Base-by-base conservation (phyloP, 2,113 vertebrate species). In the Dendropsophus ebraccatus region DNA sequence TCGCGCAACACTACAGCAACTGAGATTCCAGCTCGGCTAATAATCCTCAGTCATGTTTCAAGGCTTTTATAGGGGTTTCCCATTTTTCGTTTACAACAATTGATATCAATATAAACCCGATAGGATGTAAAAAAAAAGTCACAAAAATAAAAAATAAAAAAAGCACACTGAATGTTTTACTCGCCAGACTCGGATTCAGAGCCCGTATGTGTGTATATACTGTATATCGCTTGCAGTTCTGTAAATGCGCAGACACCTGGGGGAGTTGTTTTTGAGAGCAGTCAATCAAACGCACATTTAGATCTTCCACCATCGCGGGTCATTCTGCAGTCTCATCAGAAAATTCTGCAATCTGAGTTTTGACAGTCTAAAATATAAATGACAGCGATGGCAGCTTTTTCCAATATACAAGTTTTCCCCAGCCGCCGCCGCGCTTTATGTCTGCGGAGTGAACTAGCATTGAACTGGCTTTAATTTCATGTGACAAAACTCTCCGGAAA, bases 241-340 rank as follows among this genome's bases (percentile, higher is more conserved):
- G 65, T 58, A 74, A 87, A 87, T 81, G 58, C 70, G 50, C 35
- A 32, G 52, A 49, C 50, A 74, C 85, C 78, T 81, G 25, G 45
- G 81, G 76, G 81, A 87, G 75, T 65, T 70, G 70, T 58, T 65
- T 87, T 84, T 25, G 45, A 79, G 81, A 16, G 58, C 81, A 75
- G 58, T 74, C 81, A 86, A 88, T 86, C 84, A 84, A 85, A 84
- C 74, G 74, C 25, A 77, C 83, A 81, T 82, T 79, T 47, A 67
- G 70, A 67, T 87, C 76, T 75, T 76, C 85, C 56, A 56, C 81
- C 78, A 69, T 49, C 49, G 30, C 58, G 23, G 69, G 87, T 80
- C 84, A 76, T 83, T 87, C 56, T 87, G 60, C 50, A 47, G 73
- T n/a, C 80, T 81, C 82, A 81, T 77, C 62, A 81, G 49, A 84